phyloP scores from a whole-genome alignment of 2,797 vertebrate genomes.

The Melanotaenia boesemani region DNA sequence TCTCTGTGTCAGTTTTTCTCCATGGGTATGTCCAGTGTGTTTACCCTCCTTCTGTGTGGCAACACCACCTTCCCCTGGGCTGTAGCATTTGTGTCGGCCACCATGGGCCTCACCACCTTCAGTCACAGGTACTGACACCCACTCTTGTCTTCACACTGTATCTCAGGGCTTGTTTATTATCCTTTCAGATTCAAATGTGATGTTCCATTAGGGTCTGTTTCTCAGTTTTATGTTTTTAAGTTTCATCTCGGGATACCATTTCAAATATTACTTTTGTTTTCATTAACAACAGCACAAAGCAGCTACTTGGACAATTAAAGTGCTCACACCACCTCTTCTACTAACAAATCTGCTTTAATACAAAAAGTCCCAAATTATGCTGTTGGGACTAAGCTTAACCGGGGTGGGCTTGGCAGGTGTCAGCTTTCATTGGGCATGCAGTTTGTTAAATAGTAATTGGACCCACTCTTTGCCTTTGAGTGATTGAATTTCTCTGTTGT shows the following conservation, averaged over 20 bases:
- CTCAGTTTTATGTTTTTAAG: conserved; percentile 4
- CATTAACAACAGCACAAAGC: not conserved
- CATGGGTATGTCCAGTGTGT: conserved; percentile 92
- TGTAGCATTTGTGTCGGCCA: conserved; percentile 89
- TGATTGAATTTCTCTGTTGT: conserved; percentile 1
- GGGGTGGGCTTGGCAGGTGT: not conserved
- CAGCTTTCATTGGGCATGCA: conserved; percentile 2
- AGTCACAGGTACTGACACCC: conserved; percentile 89
- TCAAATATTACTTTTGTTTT: not conserved
- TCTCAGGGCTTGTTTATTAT: not conserved
- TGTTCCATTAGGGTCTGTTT: not conserved
- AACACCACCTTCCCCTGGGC: conserved; percentile 90
- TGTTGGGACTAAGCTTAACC: not conserved
- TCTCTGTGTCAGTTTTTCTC: conserved; percentile 87
- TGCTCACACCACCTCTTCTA: not conserved
- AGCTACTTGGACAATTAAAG: conserved; percentile 7
- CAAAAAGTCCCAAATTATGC: not conserved
- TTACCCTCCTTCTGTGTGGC: conserved; percentile 91
- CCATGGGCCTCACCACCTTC: conserved; percentile 94
- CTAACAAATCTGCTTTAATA: conserved; percentile 2
- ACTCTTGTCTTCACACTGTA: not conserved
- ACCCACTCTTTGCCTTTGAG: not conserved
- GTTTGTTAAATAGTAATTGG: not conserved
- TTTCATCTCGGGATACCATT: not conserved
- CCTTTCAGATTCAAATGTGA: conserved; percentile 8